phyloP scores from a whole-genome alignment of 2,888 invertebrate species.

The Himalopsyche anomala region DNA sequence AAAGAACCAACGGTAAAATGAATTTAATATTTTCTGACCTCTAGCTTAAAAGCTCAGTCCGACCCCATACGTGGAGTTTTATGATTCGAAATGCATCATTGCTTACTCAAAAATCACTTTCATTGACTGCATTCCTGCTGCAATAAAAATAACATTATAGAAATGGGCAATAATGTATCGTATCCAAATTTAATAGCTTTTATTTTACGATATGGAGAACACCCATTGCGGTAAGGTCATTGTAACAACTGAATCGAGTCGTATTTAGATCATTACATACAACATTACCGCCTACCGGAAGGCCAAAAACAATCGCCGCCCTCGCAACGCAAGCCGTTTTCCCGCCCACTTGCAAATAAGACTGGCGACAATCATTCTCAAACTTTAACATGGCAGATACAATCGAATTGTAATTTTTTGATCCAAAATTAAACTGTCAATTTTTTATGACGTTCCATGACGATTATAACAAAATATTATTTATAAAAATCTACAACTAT shows the following conservation, averaged over 20 bases:
- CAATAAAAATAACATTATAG: conserved; percentile 31
- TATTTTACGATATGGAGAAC: conserved; percentile 37
- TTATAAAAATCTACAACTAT: too few species aligned
- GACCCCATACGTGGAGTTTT: conserved; percentile 22
- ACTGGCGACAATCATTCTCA: conserved; percentile 10
- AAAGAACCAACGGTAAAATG: neutral
- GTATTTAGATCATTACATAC: conserved; percentile 55
- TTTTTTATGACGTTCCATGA: too few species aligned
- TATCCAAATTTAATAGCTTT: conserved; percentile 27
- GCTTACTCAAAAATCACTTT: conserved; percentile 15
- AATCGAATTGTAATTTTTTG: too few species aligned
- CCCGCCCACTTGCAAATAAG: conserved; percentile 47
- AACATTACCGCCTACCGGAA: conserved; percentile 50
- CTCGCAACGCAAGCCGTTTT: conserved; percentile 43
- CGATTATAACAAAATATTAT: too few species aligned
- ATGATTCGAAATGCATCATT: neutral
- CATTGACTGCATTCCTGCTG: neutral
- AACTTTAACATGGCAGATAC: neutral
- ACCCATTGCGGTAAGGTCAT: conserved; percentile 45
- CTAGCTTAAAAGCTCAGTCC: neutral
- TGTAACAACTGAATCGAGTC: conserved; percentile 44
- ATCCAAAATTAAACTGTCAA: too few species aligned
- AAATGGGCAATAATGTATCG: conserved; percentile 25
- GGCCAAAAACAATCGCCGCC: conserved; percentile 50
- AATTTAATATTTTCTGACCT: conserved; percentile 2